phyloP scores from a whole-genome alignment of 2,888 invertebrate species.

The Stenoptilia bipunctidactyla region DNA sequence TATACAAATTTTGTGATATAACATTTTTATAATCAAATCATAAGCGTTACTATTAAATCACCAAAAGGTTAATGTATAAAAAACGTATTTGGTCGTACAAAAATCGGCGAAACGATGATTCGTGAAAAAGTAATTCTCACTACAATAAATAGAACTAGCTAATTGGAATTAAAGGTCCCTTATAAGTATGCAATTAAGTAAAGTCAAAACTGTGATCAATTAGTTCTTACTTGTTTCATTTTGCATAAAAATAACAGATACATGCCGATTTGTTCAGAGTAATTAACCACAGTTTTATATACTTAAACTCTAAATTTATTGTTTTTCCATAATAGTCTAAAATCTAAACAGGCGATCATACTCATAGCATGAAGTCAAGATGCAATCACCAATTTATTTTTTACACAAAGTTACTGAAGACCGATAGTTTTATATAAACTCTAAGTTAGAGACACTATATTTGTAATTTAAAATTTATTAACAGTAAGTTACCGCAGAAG shows the following conservation, averaged over 20 bases:
- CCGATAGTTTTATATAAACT: constrained; percentile 43
- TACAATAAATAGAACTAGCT: constrained; percentile 69
- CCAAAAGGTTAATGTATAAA: constrained; percentile 56
- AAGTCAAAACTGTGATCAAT: constrained; percentile 60
- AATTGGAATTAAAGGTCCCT: constrained; percentile 71
- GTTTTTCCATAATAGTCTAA: constrained; percentile 58
- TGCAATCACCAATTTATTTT: constrained; percentile 62
- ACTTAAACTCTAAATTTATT: constrained; percentile 63
- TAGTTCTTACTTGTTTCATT: constrained; percentile 17
- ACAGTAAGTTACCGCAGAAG: constrained; percentile 36
- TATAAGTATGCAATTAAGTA: constrained; percentile 62
- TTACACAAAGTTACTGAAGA: constrained; percentile 51
- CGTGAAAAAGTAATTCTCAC: constrained; percentile 54
- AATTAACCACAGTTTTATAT: constrained; percentile 54
- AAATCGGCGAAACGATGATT: constrained; percentile 43
- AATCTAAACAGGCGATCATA: constrained; percentile 66
- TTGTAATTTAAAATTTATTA: constrained; percentile 39
- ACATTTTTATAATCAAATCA: constrained; percentile 41
- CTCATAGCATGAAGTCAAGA: constrained; percentile 61
- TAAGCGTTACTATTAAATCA: constrained; percentile 45
- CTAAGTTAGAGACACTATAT: constrained; percentile 47
- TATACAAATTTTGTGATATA: constrained; percentile 61
- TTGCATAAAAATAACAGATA: constrained; percentile 9
- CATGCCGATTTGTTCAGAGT: constrained; percentile 10
- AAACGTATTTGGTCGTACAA: constrained; percentile 66